Base-by-base conservation (phyloP, 2,888 invertebrate genomes). In the Elysia crispata region DNA sequence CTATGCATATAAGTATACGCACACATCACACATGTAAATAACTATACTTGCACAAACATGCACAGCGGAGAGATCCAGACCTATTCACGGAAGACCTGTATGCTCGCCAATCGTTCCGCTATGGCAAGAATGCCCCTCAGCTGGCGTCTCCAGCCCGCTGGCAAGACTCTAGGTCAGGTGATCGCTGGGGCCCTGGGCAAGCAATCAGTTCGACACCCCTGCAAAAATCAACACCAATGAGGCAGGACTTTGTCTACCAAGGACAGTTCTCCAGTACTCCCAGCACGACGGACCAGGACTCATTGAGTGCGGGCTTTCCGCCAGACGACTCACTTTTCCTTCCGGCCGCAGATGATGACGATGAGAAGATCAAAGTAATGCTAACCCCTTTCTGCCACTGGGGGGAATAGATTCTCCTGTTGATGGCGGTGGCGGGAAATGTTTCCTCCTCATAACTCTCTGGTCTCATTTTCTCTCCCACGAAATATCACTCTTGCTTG, bases 261-360 rank as follows among this genome's bases (percentile, higher is more conserved):
- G 85, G 85, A 13, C 81, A 85, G 54, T 75, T 80, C 49, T 81
- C 83, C 1, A 66, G 72, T 49, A 82, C 83, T 1, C 77, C 82
- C 70, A 84, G 86, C 49, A 81, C 84, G 66, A 84, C 85, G 18
- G 80, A 80, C 23, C 64, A 73, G 64, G 82, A 85, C 50, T 85
- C 96, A 84, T 97, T 98, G 91, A 97, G 98, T 79, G 87, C 87
- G 84, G 85, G 86, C 76, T 87, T 85, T 73, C 81, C 86, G 15
- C 88, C 87, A n/a, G 89, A 89, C 79, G 89, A 89, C 81, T 89
- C 89, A 0, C 81, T 87, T 31, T 30, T 13, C 20, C 28, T 6
- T 1, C 18, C 50, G 0, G 50, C 49, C 13, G 31, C 31, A 6
- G 54, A 23, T 23, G 23, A 18, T n/a, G 66, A 79, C 70, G 62